Evolutionary conservation across 2,113 vertebrate species (phyloP), one percentile per base, ranked within the genome.

Genomic region (Natator depressus): DNA sequence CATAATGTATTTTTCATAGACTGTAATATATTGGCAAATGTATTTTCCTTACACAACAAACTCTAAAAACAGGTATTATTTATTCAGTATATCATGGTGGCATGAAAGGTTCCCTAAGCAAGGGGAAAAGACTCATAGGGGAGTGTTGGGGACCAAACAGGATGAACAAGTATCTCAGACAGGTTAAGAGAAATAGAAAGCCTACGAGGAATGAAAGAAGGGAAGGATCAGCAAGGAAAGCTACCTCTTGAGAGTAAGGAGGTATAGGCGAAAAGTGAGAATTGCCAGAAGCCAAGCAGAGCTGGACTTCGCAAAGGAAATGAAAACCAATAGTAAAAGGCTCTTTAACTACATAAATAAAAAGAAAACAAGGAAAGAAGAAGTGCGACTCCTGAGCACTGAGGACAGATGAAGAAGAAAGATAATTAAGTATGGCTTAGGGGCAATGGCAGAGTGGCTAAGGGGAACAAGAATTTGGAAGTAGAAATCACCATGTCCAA

Each of bases 31-130:
- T 17, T 93, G 42, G 57, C 16, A 90, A 88, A 69, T 72, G 16
- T 62, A 27, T 84, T 89, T 93, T 89, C 82, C 53, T 85, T 93
- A 82, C 87, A 51, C 14, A 90, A 85, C 89, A 91, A 94, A 94
- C 1, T 25, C 35, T 42, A 80, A 94, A 95, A 91, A 62, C 17
- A 76, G 42, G 19, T 79, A 86, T 49, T 90, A 91, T 27, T 88
- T 95, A 85, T 55, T 59, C 82, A 62, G 78, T 78, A 51, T 88
- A 90, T 89, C 84, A 42, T 10, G 84, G 80, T 8, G 42, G n/a
- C 27, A 82, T 1, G 20, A 89, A 76, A 93, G 46, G 22, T 46
- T 81, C 27, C 42, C n/a, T n/a, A 72, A 72, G 9, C 65, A 72
- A 72, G n/a, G 17, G 65, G n/a, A 72, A 72, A 69, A 72, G n/a